Base-by-base conservation (phyloP, 2,888 invertebrate genomes). In the Callimorpha dominula region DNA sequence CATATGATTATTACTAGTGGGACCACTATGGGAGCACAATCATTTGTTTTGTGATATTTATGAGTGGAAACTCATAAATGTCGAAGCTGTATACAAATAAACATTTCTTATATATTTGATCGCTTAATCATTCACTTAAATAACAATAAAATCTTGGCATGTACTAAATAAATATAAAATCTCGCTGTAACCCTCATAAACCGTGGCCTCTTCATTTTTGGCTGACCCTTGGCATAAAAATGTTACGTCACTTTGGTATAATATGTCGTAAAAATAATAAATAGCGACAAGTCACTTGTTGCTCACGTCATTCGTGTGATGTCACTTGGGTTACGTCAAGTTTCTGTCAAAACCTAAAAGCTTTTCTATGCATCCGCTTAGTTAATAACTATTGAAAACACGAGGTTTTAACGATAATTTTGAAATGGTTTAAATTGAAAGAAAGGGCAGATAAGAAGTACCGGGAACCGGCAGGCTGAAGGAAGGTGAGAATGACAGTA, bases 271-370 rank as follows among this genome's bases (percentile, higher is more conserved):
- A 83, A 70, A 80, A 77, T 40, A 52, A 75, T 77, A 81, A 79
- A 84, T 77, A 75, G 65, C 68, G n/a, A 57, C n/a, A 42, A 49
- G 50, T 69, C 65, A 82, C 82, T 85, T 82, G 82, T 82, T 84
- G 85, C 85, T 73, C 64, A 31, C 73, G 57, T 57, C 63, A 64
- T 11, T 66, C 2, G 17, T 2, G n/a, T 67, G 54, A 46, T 63
- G 83, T 75, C 68, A 72, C 68, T 63, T 67, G 40, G 54, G 60
- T 65, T 20, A 65, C 74, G 73, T 73, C 73, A 71, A 60, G 65
- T 68, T 14, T 40, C 20, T 49, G 64, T 65, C 74, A 78, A 74
- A 63, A 70, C 54, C 71, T 72, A 72, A 40, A 52, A 1, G 50
- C 2, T 57, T 9, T 46, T 46, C 43, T 46, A 46, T 46, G 43